Evolutionary conservation across 2,797 vertebrate genomes (phyloP).

Genomic region (Tokudaia muenninki): DNA sequence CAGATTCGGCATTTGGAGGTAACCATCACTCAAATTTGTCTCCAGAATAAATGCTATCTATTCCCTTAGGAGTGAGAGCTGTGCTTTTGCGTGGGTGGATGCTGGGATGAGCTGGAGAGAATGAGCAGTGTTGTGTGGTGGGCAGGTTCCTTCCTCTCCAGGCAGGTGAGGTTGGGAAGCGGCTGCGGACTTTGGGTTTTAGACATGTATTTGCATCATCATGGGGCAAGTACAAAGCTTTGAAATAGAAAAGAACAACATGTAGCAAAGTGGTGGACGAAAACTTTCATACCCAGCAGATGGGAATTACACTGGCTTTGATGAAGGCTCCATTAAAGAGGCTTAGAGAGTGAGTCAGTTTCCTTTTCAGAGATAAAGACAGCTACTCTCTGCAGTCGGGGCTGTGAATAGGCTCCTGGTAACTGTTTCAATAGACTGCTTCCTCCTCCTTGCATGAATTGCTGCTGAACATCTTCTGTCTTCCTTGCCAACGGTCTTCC

Average conservation of each 20-base stretch:
- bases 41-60: background rate
- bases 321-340: background rate
- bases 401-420: background rate
- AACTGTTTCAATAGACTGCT: constrained; percentile 13
- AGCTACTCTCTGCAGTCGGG: background rate
- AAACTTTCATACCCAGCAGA: background rate
- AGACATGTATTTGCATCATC: background rate
- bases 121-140: background rate
- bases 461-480: background rate
- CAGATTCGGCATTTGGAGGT: background rate
- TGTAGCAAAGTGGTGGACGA: background rate
- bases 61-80: background rate
- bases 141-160: background rate
- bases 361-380: constrained; percentile 5
- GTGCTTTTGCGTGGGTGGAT: background rate
- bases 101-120: background rate
- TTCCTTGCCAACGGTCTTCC: background rate
- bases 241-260: constrained; percentile 32
- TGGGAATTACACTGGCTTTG: background rate
- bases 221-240: background rate
- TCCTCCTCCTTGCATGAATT: constrained; percentile 22
- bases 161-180: background rate
- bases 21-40: background rate
- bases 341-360: constrained; percentile 22
- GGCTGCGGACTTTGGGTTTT: background rate